These are phyloP conservation scores for Chamaea fasciata DNA, from an alignment of 2,113 vertebrate species.

Conservation along the genomic window DNA sequence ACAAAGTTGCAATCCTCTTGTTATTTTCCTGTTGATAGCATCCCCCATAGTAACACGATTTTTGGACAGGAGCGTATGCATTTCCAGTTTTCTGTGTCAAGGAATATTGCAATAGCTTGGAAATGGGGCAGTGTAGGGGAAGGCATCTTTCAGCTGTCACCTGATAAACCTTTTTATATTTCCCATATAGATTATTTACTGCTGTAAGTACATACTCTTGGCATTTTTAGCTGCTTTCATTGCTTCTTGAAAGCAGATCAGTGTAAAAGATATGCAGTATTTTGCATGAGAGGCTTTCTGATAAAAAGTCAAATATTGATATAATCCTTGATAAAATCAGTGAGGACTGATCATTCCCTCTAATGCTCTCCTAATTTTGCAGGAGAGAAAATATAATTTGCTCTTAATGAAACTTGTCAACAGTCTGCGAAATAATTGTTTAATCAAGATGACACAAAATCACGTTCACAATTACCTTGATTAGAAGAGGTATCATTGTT, in stretches of 20 bases:
- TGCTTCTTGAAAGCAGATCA: neutral
- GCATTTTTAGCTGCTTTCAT: neutral
- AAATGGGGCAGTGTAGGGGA: too few species aligned
- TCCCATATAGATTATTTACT: neutral
- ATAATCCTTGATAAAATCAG: neutral
- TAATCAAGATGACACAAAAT: neutral
- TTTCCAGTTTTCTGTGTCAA: neutral
- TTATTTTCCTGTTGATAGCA: neutral
- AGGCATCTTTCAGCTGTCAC: neutral
- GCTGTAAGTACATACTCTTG: accelerated
- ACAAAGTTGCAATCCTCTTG: neutral
- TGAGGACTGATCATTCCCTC: neutral
- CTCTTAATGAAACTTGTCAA: neutral
- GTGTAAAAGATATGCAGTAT: neutral
- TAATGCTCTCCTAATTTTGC: neutral
- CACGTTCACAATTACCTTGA: neutral
- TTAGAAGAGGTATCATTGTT: neutral
- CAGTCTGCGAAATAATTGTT: neutral
- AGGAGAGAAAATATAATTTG: neutral
- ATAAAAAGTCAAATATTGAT: neutral
- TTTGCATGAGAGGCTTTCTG: neutral
- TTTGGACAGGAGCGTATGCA: neutral
- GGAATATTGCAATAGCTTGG: neutral
- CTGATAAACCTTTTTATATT: neutral
- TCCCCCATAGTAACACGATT: accelerated